Percentiles rank a stretch among this genome's conserved stretches.
These are phyloP conservation scores for Goniozus legneri DNA, from an alignment of 1,140 invertebrate genomes.

Conservation along the genomic window DNA sequence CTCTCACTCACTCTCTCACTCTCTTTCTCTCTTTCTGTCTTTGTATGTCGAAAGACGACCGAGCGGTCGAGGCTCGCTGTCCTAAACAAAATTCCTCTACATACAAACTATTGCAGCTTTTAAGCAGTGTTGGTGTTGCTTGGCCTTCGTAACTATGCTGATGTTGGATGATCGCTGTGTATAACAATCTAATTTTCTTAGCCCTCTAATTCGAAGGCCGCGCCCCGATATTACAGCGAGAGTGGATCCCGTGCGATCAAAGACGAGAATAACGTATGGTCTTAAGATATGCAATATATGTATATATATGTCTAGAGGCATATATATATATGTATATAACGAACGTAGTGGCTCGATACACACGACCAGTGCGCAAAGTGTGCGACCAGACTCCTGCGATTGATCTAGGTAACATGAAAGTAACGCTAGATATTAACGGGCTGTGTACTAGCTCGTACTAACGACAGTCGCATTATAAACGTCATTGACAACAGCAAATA, in stretches of 20 bases:
- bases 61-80: conserved; percentile 18
- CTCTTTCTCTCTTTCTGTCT: conserved; percentile 19
- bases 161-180: conserved; percentile 31
- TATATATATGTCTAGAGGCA: too few species aligned
- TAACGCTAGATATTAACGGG: too few species aligned
- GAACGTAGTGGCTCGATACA: too few species aligned
- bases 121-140: conserved; percentile 48
- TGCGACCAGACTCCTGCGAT: too few species aligned
- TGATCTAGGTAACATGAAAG: too few species aligned
- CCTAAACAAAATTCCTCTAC: conserved; percentile 27
- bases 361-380: too few species aligned
- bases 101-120: conserved; percentile 44
- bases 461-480: too few species aligned
- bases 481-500: too few species aligned
- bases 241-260: conserved; percentile 9
- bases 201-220: conserved; percentile 15
- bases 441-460: too few species aligned
- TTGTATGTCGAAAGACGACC: conserved; percentile 26
- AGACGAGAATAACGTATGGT: too few species aligned
- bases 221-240: conserved; percentile 9
- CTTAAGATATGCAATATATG: too few species aligned
- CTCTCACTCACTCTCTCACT: conserved; percentile 20
- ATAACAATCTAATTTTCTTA: conserved; percentile 27
- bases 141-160: conserved; percentile 40
- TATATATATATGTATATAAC: too few species aligned